Evolutionary conservation across 2,888 invertebrate genomes (phyloP).

Genomic region (Melinaea marsaeus): DNA sequence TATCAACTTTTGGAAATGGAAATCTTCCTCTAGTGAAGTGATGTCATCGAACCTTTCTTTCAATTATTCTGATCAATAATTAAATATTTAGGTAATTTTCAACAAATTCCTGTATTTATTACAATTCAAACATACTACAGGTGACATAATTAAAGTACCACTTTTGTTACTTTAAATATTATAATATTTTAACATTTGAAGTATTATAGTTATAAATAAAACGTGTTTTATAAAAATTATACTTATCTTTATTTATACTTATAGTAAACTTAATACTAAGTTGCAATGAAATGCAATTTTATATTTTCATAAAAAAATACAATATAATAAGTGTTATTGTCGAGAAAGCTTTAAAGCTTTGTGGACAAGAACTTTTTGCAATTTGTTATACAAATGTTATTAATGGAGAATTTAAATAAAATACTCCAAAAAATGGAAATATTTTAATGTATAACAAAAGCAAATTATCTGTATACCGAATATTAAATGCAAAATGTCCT

Average conservation of each 20-base stretch:
- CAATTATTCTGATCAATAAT: no score
- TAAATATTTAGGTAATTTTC: no score
- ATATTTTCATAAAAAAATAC: slow-evolving; percentile 18
- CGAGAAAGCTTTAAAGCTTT: slow-evolving; percentile 52
- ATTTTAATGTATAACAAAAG: not conserved
- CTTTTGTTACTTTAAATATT: no score
- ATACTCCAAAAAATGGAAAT: not conserved
- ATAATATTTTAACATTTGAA: no score
- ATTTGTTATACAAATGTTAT: slow-evolving; percentile 30
- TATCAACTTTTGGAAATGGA: no score
- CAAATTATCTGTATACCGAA: not conserved
- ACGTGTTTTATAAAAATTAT: not conserved
- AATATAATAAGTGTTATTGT: slow-evolving; percentile 40
- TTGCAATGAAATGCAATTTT: slow-evolving; percentile 36
- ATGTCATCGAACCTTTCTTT: no score
- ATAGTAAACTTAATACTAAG: slow-evolving; percentile 5
- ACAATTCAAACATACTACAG: no score
- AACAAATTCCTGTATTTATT: no score
- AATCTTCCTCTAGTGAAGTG: no score
- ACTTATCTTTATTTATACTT: slow-evolving; percentile 5
- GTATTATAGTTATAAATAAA: no score
- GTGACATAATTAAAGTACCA: no score
- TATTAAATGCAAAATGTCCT: not conserved
- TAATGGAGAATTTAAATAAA: not conserved
- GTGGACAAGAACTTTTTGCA: slow-evolving; percentile 57